Evolutionary conservation across 2,888 invertebrate genomes (phyloP).

Genomic region (Sesia apiformis): DNA sequence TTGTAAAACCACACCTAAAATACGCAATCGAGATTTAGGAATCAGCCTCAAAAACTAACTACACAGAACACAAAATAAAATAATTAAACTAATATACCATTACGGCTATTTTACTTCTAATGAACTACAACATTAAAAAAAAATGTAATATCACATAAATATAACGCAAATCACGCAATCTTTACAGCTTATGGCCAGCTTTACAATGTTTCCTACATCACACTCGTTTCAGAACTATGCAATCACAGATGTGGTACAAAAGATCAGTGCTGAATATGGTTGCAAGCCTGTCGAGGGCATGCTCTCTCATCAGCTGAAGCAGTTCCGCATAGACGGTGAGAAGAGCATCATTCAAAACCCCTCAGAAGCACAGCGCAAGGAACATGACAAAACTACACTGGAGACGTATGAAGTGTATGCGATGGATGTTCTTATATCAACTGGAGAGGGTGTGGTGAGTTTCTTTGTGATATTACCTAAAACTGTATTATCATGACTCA

Average conservation of each 20-base stretch:
- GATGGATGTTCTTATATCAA: constrained; percentile 97
- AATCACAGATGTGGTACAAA: constrained; percentile 94
- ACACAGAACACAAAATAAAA: too few species aligned
- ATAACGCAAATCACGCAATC: too few species aligned
- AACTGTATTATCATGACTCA: neutral
- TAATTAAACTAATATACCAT: too few species aligned
- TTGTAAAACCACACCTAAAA: too few species aligned
- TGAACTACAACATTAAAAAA: too few species aligned
- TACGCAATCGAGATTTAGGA: too few species aligned
- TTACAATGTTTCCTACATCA: neutral
- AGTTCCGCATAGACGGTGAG: constrained; percentile 97
- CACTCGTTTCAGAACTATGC: constrained; percentile 80
- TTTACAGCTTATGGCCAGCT: too few species aligned
- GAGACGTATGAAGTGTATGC: constrained; percentile 98
- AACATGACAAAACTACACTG: constrained; percentile 96
- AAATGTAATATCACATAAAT: too few species aligned
- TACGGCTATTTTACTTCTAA: too few species aligned
- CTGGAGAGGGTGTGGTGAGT: constrained; percentile 93
- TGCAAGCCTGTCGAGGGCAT: constrained; percentile 99
- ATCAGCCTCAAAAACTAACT: too few species aligned
- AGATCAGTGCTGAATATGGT: constrained; percentile 92
- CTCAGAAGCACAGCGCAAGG: constrained; percentile 95
- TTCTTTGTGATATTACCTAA: too few species aligned
- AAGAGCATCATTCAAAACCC: constrained; percentile 91
- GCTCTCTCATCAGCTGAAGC: constrained; percentile 96